These are phyloP conservation scores for Amazona finschi DNA, from an alignment of 2,797 vertebrate species.

Conservation along the genomic window DNA sequence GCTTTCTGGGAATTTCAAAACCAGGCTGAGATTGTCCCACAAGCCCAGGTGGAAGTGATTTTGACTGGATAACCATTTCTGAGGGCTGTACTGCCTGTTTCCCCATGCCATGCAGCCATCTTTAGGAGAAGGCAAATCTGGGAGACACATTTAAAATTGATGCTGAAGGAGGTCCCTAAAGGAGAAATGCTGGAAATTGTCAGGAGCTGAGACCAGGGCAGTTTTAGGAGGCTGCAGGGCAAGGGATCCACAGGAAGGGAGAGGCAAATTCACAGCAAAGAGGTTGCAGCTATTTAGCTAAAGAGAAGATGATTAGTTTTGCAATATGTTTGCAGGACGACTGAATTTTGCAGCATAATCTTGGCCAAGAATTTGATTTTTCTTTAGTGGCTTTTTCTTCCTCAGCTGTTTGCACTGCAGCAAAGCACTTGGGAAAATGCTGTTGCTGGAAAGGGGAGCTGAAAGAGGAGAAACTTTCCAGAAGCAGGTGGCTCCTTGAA, in stretches of 20 bases:
- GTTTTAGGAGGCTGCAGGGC: not conserved
- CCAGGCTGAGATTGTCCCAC: not conserved
- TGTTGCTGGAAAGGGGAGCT: not conserved
- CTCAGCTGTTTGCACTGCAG: not conserved
- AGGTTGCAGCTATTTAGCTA: not conserved
- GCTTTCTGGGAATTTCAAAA: not conserved
- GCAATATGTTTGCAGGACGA: not conserved
- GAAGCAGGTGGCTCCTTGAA: not conserved
- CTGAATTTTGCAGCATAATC: not conserved
- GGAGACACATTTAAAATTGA: not conserved
- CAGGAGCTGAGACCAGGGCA: not conserved
- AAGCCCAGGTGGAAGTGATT: not conserved
- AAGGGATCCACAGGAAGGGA: not conserved
- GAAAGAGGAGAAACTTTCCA: not conserved
- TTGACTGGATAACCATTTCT: not conserved
- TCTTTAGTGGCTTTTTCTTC: not conserved
- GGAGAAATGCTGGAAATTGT: not conserved
- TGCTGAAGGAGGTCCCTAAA: not conserved
- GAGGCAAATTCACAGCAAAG: rapidly evolving
- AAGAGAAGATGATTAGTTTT: not conserved
- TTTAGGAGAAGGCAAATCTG: not conserved
- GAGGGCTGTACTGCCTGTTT: not conserved
- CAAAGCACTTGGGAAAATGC: not conserved
- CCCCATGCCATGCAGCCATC: not conserved
- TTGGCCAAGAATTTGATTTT: not conserved